A percentile compares a stretch with the other conserved stretches of the same genome.
Evolutionary conservation across 2,113 vertebrate genomes (phyloP).

Genomic region (Azemiops feae): DNA sequence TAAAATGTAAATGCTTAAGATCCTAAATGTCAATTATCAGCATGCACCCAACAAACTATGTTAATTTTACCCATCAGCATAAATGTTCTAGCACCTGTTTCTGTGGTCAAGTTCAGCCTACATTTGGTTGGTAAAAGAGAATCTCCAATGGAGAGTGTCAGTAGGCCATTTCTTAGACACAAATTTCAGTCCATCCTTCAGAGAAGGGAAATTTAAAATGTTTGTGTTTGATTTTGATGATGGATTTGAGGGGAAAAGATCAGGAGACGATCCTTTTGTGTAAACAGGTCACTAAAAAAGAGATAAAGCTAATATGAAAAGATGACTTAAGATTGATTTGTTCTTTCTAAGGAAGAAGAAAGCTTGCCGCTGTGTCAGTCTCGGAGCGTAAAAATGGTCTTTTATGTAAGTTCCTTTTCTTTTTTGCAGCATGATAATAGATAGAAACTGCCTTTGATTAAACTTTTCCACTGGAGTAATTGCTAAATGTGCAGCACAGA

Average conservation of each 20-base stretch:
- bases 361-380: background rate
- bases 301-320: background rate
- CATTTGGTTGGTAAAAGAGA: background rate
- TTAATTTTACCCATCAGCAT: background rate
- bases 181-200: background rate
- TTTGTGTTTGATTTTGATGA: background rate
- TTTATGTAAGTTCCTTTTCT: conserved; percentile 23
- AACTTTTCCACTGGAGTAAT: background rate
- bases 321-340: conserved; percentile 31
- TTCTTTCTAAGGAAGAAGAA: conserved; percentile 48
- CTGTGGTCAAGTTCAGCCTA: background rate
- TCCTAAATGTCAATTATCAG: background rate
- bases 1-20: background rate
- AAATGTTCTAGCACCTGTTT: background rate
- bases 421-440: background rate
- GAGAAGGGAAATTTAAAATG: background rate
- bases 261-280: background rate
- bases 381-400: conserved; percentile 26
- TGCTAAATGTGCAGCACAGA: background rate
- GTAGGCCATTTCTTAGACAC: background rate
- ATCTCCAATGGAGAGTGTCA: background rate
- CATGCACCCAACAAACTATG: background rate
- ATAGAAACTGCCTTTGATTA: background rate
- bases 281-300: fast-evolving
- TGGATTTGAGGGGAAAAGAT: background rate